These are phyloP conservation scores for Cathartes aura DNA, from an alignment of 2,113 vertebrate genomes.

Conservation along the genomic window DNA sequence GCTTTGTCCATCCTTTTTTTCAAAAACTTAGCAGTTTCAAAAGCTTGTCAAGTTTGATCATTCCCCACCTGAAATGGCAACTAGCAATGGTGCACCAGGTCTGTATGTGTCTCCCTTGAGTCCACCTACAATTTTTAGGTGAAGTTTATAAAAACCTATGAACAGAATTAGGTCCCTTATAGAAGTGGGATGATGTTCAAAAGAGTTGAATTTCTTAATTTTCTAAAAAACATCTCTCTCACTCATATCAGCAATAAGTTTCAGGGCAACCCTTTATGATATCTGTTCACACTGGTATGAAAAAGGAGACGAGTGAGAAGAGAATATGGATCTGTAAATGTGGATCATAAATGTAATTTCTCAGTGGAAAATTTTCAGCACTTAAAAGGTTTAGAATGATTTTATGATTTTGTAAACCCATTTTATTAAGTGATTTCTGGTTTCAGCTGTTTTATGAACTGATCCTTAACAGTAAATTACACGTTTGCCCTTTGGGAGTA, in stretches of 20 bases:
- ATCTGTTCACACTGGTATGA: background rate
- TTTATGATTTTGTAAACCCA: background rate
- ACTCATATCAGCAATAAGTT: background rate
- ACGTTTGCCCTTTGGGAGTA: conserved; percentile 25
- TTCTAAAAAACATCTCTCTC: background rate
- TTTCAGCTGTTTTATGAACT: conserved; percentile 25
- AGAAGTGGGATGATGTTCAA: background rate
- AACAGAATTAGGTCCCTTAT: background rate
- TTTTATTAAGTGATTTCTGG: conserved; percentile 49
- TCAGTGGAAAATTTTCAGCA: conserved; percentile 2
- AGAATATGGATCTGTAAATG: background rate
- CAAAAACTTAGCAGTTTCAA: background rate
- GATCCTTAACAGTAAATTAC: conserved; percentile 33
- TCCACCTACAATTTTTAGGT: background rate
- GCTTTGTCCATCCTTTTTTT: background rate
- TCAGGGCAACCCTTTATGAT: background rate
- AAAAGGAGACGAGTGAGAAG: background rate
- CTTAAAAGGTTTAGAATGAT: conserved; percentile 27
- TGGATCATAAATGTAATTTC: conserved; percentile 13
- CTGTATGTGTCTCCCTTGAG: background rate
- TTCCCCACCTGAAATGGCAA: background rate
- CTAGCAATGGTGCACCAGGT: background rate
- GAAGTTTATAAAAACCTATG: background rate
- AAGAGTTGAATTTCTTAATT: background rate
- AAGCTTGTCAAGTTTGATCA: background rate